A percentile compares a stretch with the other conserved stretches of the same genome.
Evolutionary conservation across 2,113 vertebrate genomes (phyloP).

Genomic region (Amazona vittata): DNA sequence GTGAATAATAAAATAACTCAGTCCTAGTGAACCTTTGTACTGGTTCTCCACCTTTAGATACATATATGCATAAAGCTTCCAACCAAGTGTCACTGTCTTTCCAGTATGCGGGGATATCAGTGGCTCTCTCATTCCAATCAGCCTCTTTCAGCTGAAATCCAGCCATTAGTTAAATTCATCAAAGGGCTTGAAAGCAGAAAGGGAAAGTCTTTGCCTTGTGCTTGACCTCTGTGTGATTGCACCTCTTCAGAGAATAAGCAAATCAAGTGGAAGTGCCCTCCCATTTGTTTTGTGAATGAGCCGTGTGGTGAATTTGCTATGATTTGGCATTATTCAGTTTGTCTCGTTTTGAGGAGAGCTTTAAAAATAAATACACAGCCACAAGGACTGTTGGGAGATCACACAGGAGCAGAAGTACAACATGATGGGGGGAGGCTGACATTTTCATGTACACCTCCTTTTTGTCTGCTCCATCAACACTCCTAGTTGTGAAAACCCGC

Average conservation of each 20-base stretch:
- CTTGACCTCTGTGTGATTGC: slow-evolving; percentile 65
- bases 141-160: slow-evolving; percentile 43
- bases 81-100: neutral
- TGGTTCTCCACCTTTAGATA: neutral
- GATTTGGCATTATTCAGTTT: slow-evolving; percentile 19
- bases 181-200: slow-evolving; percentile 45
- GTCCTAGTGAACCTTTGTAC: neutral
- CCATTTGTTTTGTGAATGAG: slow-evolving; percentile 16
- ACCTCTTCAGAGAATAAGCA: slow-evolving; percentile 61
- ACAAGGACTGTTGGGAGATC: neutral
- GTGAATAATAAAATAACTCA: neutral
- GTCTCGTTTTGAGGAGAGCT: slow-evolving; percentile 6
- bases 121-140: neutral
- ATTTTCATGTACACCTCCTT: neutral
- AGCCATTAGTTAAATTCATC: slow-evolving; percentile 53
- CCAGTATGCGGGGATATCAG: neutral
- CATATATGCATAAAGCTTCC: neutral
- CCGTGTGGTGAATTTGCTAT: neutral
- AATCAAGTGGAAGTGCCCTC: slow-evolving; percentile 61
- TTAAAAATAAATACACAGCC: slow-evolving; percentile 40
- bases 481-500: neutral
- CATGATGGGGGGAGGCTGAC: neutral
- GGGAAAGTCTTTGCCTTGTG: slow-evolving; percentile 32
- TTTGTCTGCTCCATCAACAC: neutral
- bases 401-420: neutral